Base-by-base conservation (phyloP, 2,113 vertebrate species). In the Tamias sibiricus region DNA sequence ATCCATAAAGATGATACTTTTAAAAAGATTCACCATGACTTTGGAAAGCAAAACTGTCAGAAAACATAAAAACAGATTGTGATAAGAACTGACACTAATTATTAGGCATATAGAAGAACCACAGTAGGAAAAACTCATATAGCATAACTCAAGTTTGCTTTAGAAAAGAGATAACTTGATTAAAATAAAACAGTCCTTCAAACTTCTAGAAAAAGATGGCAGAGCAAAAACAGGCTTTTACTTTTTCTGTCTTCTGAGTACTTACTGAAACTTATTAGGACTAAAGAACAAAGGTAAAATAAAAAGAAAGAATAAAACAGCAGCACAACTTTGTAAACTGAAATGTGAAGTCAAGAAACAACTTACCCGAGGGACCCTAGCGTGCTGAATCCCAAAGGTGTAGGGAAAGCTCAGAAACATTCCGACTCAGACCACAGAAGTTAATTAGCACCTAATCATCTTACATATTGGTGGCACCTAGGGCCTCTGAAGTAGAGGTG, bases 21-120 rank as follows among this genome's bases (percentile, higher is more conserved):
- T n/a, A 4, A 82, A 52, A 69, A 88, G 16, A 42, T 59, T 77
- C 49, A 12, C 40, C 49, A 59, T 47, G 87, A 85, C 59, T 92
- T 91, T 47, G 49, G 35, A 95, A 94, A 86, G 24, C 8, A 66
- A 81, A 19, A 57, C 20, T 59, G 13, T 74, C 72, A 88, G 76
- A 75, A 96, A 92, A 94, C 13, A 64, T 92, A 84, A 90, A 95
- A 77, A 62, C 32, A 86, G 32, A 87, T 83, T 1, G 8, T 59
- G 13, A 83, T n/a, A 62, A 14, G 35, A 84, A 85, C 0, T 83
- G 83, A 96, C 69, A 62, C 42, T 79, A 71, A 83, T 89, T 89
- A 94, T 79, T 40, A 64, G 42, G 12, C 49, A 66, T 47, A 8
- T 3, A 72, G 49, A 94, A 72, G 49, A 94, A 66, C 11, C 64